These are phyloP conservation scores for Austrolebias charrua DNA, from an alignment of 2,797 vertebrate genomes.

Conservation along the genomic window DNA sequence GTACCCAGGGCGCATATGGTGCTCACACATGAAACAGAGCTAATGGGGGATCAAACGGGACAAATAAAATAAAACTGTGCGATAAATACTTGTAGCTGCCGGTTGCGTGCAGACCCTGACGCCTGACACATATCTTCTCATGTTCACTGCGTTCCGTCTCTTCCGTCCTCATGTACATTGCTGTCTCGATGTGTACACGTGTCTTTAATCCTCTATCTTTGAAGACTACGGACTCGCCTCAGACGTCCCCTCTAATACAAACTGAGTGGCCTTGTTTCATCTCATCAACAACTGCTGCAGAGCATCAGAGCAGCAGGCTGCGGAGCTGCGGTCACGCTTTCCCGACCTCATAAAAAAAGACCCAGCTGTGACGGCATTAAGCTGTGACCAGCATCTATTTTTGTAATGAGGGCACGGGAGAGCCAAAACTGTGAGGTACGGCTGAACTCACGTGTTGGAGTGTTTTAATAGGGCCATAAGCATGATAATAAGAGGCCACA, in stretches of 20 bases:
- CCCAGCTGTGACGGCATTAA: constrained; percentile 28
- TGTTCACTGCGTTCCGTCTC: background rate
- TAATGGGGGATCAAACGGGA: constrained; percentile 44
- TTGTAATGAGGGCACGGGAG: constrained; percentile 25
- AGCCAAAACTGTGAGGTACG: background rate
- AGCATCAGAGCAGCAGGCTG: constrained; percentile 13
- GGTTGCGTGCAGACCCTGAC: constrained; percentile 25
- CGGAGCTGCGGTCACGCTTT: constrained; percentile 23
- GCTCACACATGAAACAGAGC: constrained; percentile 19
- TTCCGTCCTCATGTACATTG: background rate
- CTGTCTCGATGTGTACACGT: constrained; percentile 16
- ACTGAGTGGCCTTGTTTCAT: constrained; percentile 35
- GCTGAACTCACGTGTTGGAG: constrained; percentile 1
- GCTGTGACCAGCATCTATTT: constrained; percentile 46
- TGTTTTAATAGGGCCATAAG: constrained; percentile 21
- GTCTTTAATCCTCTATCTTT: constrained; percentile 28
- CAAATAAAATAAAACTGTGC: constrained; percentile 44
- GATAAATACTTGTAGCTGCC: constrained; percentile 17
- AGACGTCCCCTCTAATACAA: constrained; percentile 39
- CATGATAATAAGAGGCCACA: constrained; percentile 8
- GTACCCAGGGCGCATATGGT: constrained; percentile 44
- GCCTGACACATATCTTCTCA: constrained; percentile 13
- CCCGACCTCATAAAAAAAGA: constrained; percentile 40
- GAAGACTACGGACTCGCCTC: constrained; percentile 51
- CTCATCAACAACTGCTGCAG: constrained; percentile 40